phyloP scores from a whole-genome alignment of 2,888 invertebrate genomes.

The Heliconius charithonia region DNA sequence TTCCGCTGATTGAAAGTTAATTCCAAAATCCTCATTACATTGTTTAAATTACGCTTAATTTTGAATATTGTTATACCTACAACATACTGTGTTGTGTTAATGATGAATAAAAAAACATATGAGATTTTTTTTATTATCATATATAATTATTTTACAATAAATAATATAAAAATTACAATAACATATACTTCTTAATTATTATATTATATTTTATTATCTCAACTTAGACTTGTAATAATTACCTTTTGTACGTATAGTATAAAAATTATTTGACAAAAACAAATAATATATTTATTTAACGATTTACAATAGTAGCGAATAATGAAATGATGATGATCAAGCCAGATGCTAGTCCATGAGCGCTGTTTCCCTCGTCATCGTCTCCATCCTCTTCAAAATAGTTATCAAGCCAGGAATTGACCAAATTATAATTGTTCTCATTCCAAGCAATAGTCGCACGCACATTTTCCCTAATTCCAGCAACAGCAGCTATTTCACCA shows the following conservation, averaged over 20 bases:
- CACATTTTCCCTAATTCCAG: slow-evolving; percentile 69
- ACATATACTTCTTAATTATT: too few species aligned
- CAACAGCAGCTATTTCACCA: slow-evolving; percentile 66
- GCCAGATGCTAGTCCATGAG: slow-evolving; percentile 58
- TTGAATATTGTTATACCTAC: too few species aligned
- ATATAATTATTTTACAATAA: background rate
- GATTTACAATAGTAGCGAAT: slow-evolving; percentile 54
- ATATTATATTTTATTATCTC: background rate
- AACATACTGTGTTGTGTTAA: background rate
- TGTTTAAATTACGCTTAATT: too few species aligned
- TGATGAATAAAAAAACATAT: background rate
- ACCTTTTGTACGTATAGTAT: background rate
- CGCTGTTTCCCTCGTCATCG: slow-evolving; percentile 48
- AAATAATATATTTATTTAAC: slow-evolving; percentile 14
- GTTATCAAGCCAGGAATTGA: slow-evolving; percentile 64
- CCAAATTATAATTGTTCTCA: slow-evolving; percentile 55
- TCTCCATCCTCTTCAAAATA: slow-evolving; percentile 53
- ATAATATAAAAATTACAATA: background rate
- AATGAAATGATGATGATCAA: slow-evolving; percentile 61
- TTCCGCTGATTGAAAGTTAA: too few species aligned
- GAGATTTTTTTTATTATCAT: background rate
- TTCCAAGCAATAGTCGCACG: slow-evolving; percentile 72
- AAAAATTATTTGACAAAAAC: background rate
- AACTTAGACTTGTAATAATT: background rate
- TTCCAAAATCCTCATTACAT: too few species aligned